phyloP scores from a whole-genome alignment of 2,113 vertebrate genomes.

The Corvus moneduloides region DNA sequence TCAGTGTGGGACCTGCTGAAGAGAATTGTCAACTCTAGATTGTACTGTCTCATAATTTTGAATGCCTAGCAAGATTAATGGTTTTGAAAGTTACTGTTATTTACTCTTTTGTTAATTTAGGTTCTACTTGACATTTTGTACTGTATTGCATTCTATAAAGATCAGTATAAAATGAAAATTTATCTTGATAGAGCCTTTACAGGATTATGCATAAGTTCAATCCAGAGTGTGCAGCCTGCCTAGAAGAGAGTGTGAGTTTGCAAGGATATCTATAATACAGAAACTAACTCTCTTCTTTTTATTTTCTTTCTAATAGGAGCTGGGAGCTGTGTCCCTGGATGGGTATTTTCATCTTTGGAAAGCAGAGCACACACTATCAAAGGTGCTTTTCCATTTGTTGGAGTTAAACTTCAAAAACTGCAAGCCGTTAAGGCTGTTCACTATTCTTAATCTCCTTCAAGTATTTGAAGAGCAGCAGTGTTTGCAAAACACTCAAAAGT shows the following conservation, averaged over 20 bases:
- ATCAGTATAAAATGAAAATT: not conserved
- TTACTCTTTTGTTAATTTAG: not conserved
- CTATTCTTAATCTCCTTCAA: not conserved
- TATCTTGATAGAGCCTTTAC: not conserved
- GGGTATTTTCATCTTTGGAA: constrained; percentile 99
- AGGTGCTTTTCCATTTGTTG: constrained; percentile 75
- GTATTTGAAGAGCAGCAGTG: not conserved
- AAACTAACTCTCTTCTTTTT: not conserved
- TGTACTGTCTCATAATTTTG: not conserved
- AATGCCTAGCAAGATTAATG: not conserved
- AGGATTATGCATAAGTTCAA: not conserved
- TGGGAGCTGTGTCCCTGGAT: constrained; percentile 95
- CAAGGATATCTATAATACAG: not conserved
- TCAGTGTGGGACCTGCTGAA: not conserved
- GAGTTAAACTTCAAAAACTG: not conserved
- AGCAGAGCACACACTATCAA: constrained; percentile 88
- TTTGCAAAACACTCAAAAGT: not conserved
- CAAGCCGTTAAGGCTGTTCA: not conserved
- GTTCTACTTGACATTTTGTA: not conserved
- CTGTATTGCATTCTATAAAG: not conserved
- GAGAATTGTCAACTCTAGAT: not conserved
- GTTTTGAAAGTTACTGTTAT: not conserved
- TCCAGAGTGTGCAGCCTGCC: not conserved
- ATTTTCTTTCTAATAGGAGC: constrained; percentile 74
- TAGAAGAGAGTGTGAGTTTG: not conserved